Evolutionary conservation across 2,888 invertebrate genomes (phyloP).

Genomic region (Sceliomorpha sp.): DNA sequence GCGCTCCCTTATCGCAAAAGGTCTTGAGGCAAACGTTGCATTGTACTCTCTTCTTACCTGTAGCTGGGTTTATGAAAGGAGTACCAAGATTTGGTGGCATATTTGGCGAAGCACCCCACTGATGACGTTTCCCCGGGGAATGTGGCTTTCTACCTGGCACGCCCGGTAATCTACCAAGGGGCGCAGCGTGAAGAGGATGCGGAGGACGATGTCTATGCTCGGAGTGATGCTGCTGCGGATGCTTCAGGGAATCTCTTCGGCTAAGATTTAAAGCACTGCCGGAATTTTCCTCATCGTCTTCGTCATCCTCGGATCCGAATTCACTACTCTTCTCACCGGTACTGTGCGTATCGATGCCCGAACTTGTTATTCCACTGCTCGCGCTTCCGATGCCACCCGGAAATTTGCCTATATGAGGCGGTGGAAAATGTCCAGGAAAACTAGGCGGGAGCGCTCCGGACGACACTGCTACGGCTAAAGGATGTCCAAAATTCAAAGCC

Average conservation of each 20-base stretch:
- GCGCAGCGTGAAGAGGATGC: conserved; percentile 69
- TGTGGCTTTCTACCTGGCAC: conserved; percentile 84
- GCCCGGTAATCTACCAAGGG: conserved; percentile 80
- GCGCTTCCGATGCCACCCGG: conserved; percentile 57
- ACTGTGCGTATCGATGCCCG: conserved; percentile 66
- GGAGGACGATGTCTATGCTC: conserved; percentile 62
- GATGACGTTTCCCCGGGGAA: conserved; percentile 88
- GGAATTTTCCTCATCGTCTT: conserved; percentile 84
- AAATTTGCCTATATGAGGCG: conserved; percentile 70
- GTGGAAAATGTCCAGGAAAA: conserved; percentile 75
- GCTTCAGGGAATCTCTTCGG: conserved; percentile 78
- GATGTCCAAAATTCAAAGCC: conserved; percentile 72
- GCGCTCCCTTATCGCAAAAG: conserved; percentile 99
- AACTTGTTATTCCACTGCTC: conserved; percentile 60
- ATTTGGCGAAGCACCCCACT: conserved; percentile 84
- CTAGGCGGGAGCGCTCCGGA: conserved; percentile 74
- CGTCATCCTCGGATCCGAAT: conserved; percentile 83
- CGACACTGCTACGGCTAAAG: conserved; percentile 73
- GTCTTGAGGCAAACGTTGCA: conserved; percentile 99
- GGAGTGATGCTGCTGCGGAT: conserved; percentile 59
- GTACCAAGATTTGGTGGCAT: conserved; percentile 92
- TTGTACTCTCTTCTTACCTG: conserved; percentile 97
- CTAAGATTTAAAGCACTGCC: conserved; percentile 85
- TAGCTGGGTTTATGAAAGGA: conserved; percentile 94
- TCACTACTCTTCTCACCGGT: conserved; percentile 80